phyloP scores from a whole-genome alignment of 2,888 invertebrate species.

The Spicauda simplicius region DNA sequence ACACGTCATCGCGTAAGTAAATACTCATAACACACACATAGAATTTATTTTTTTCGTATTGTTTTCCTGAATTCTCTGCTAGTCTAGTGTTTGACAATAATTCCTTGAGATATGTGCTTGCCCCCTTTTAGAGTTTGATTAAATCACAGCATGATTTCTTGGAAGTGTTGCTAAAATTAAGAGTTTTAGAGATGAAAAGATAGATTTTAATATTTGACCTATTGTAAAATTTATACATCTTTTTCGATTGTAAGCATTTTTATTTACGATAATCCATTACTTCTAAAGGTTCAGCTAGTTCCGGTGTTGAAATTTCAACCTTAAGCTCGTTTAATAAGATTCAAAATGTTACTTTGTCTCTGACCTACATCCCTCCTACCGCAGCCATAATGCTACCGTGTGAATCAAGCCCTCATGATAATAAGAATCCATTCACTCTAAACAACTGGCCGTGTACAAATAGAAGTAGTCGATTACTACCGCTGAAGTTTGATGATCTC shows the following conservation, averaged over 20 bases:
- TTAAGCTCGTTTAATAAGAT: conserved; percentile 39
- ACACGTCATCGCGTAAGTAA: conserved; percentile 72
- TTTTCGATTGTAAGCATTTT: neutral
- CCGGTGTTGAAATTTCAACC: conserved; percentile 41
- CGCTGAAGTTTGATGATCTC: conserved; percentile 16
- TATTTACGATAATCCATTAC: conserved; percentile 3
- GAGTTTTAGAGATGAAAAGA: no score
- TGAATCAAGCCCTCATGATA: conserved; percentile 4
- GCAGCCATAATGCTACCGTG: conserved; percentile 1
- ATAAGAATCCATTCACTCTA: conserved; percentile 16
- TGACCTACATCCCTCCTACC: conserved; percentile 12
- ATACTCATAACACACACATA: neutral
- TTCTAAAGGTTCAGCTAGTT: conserved; percentile 50
- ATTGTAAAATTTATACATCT: no score
- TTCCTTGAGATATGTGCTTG: no score
- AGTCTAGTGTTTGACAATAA: no score
- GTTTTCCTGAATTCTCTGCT: neutral
- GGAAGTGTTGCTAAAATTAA: no score
- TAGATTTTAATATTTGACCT: no score
- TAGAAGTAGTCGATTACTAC: conserved; percentile 20
- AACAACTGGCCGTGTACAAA: conserved; percentile 15
- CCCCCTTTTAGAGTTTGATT: no score
- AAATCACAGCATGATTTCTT: no score
- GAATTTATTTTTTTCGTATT: neutral
- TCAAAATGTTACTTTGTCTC: conserved; percentile 18